Evolutionary conservation across 2,113 vertebrate genomes (phyloP).

Genomic region (Pristiophorus japonicus): DNA sequence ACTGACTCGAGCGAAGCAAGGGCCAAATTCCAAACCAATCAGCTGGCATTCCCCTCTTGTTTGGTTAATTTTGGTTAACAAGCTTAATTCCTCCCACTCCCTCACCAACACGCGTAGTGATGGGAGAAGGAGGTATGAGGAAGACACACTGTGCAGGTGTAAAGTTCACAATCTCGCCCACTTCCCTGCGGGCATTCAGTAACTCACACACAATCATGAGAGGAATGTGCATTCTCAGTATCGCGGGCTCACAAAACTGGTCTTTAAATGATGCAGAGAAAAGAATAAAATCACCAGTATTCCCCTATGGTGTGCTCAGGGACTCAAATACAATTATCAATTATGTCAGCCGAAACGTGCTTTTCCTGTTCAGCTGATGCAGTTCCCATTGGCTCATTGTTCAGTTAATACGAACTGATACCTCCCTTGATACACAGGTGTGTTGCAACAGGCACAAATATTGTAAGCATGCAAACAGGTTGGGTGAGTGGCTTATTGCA

Average conservation of each 20-base stretch:
- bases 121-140: conserved; percentile 47
- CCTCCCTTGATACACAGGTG: not conserved
- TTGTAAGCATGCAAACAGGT: conserved; percentile 12
- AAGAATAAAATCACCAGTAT: not conserved
- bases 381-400: not conserved
- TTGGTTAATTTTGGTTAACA: conserved; percentile 56
- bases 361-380: not conserved
- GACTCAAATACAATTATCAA: not conserved
- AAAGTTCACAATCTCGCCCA: not conserved
- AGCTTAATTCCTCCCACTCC: conserved; percentile 46
- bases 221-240: not conserved
- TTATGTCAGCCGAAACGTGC: not conserved
- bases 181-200: no score
- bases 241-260: not conserved
- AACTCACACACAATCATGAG: not conserved
- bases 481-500: not conserved
- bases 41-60: conserved; percentile 49
- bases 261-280: not conserved
- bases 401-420: not conserved
- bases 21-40: conserved; percentile 44
- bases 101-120: conserved; percentile 49
- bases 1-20: conserved; percentile 37
- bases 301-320: no score
- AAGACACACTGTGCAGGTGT: conserved; percentile 32
- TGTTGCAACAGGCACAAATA: not conserved